A percentile compares a stretch with the other conserved stretches of the same genome.
These are phyloP conservation scores for Brachionus manjavacas DNA, from an alignment of 1,140 invertebrate genomes.

Conservation along the genomic window DNA sequence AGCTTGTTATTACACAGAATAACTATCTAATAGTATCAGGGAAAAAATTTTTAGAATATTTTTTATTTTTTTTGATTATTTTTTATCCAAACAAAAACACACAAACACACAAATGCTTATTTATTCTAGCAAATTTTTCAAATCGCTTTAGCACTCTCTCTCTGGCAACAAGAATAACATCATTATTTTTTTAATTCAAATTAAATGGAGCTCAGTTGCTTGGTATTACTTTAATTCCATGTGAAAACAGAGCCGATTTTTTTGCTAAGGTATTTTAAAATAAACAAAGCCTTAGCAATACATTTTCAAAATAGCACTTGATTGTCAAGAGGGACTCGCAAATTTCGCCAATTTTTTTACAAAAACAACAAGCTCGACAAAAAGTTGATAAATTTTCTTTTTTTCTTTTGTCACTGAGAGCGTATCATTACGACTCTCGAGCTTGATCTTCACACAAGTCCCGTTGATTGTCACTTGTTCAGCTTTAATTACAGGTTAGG, in stretches of 20 bases:
- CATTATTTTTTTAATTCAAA: background rate
- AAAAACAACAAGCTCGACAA: background rate
- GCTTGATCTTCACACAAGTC: slow-evolving; percentile 10
- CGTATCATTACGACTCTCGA: background rate
- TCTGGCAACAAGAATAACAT: slow-evolving; percentile 2
- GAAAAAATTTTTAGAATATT: background rate
- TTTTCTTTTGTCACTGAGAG: too few relatives aligned
- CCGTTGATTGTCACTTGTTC: slow-evolving; percentile 1
- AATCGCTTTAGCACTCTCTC: background rate
- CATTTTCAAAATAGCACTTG: background rate
- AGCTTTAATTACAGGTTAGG: slow-evolving; percentile 21
- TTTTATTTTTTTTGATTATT: background rate
- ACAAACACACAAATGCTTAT: background rate
- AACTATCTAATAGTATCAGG: background rate
- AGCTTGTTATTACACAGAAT: background rate
- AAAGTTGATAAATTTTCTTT: background rate
- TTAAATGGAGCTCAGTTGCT: background rate
- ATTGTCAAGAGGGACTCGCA: background rate
- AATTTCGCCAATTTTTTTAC: too few relatives aligned
- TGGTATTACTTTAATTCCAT: slow-evolving; percentile 19
- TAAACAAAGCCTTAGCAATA: slow-evolving; percentile 6
- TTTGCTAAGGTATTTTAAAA: background rate
- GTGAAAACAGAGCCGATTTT: background rate
- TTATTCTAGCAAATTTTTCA: slow-evolving; percentile 7
- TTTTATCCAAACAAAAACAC: background rate